Evolutionary conservation across 2,797 vertebrate species (phyloP), one percentile per base, ranked within the genome.

Genomic region (Crocodylus rhombifer): DNA sequence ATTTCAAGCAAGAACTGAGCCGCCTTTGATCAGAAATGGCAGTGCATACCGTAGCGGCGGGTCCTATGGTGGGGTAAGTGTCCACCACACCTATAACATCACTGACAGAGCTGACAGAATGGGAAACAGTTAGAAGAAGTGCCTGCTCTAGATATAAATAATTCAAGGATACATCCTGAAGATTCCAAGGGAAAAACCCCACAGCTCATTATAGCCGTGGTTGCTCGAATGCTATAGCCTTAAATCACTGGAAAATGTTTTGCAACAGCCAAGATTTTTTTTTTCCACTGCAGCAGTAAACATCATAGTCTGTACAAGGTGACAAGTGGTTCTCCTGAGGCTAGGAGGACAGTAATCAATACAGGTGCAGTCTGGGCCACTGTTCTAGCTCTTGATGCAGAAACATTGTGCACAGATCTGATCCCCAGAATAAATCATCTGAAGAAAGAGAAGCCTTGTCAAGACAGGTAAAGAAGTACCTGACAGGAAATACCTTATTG

Each of bases 191-290:
- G 80, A 96, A 97, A 97, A 97, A 28, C 51, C 93, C 79, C 76
- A 78, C 84, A 96, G 91, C 94, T 98, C 96, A 95, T 97, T 97
- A 96, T 95, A 97, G 80, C 80, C 74, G 91, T 80, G 81, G 77
- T 78, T 93, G 71, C 84, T 95, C 82, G 95, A 96, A 93, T 92
- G 58, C 78, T 95, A 87, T 74, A 96, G 84, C 88, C 94, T 97
- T 97, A 97, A 97, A 97, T 97, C 96, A 97, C 93, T 95, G 86
- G 90, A 96, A 97, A 97, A 87, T 97, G 80, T 96, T 98, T 97
- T 94, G 93, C 92, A 97, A 95, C 77, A 94, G 80, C 87, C 93
- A 96, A 86, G 95, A 89, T 25, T 63, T 84, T 79, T 84, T 87
- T 94, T 92, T 82, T 86, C 74, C 82, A 91, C 87, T 96, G 90